These are phyloP conservation scores for Actinernus sp. DNA, from an alignment of 92 coral and sea anemone genomes.

Conservation along the genomic window DNA sequence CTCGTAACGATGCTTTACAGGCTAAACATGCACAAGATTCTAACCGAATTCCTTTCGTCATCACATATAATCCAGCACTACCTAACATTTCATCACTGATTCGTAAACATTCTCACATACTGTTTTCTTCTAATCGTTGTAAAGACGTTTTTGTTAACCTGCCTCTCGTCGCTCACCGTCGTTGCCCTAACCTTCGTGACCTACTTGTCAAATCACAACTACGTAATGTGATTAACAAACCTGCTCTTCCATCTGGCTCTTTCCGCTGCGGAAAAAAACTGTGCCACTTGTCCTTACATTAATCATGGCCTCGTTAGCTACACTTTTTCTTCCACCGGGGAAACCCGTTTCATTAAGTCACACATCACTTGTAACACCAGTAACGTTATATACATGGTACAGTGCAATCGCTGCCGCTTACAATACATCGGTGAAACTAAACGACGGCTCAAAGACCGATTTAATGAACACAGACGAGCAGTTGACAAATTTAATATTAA, in stretches of 20 bases:
- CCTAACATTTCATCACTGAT: constrained; percentile 9
- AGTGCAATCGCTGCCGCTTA: constrained; percentile 2
- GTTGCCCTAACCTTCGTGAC: constrained; percentile 23
- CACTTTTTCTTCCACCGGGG: too few relatives aligned
- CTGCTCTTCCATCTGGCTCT: too few relatives aligned
- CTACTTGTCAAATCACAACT: too few relatives aligned
- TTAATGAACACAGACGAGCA: constrained; percentile 11
- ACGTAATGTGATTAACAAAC: too few relatives aligned
- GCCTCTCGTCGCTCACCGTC: constrained; percentile 14
- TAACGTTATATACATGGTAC: constrained; percentile 13
- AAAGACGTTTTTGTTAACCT: not conserved
- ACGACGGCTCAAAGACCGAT: constrained; percentile 6
- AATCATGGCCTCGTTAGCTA: too few relatives aligned
- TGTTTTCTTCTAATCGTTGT: constrained; percentile 15
- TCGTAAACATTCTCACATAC: constrained; percentile 23
- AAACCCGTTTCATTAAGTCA: constrained; percentile 1
- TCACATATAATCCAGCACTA: constrained; percentile 10
- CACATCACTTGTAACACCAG: constrained; percentile 22
- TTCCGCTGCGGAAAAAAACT: too few relatives aligned
- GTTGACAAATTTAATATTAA: not conserved
- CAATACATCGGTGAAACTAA: constrained; percentile 25
- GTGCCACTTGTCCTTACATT: too few relatives aligned
- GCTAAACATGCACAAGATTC: constrained; percentile 5
- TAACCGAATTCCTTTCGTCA: constrained; percentile 13
- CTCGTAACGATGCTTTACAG: constrained; percentile 16